Conservation (phyloP, 2,797 vertebrate genomes). For the Hippopotamyrus pictus region DNA sequence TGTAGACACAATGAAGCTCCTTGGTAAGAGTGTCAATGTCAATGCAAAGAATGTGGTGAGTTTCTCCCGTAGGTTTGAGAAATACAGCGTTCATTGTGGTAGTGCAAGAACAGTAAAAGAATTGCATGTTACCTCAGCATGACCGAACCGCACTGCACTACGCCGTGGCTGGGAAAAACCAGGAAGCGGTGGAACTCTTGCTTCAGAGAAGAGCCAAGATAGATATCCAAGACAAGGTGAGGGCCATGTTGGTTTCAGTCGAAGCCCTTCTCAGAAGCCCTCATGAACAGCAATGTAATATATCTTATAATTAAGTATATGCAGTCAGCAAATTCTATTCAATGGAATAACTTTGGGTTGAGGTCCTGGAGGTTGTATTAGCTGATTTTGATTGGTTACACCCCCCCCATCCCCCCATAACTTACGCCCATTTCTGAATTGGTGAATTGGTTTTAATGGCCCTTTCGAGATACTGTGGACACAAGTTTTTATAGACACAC, state of each 20-base stretch:
- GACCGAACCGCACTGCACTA: conserved; percentile 79
- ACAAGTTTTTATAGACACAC: background rate
- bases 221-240: conserved; percentile 78
- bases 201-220: conserved; percentile 77
- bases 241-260: conserved; percentile 13
- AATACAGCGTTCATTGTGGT: background rate
- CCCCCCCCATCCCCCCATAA: background rate
- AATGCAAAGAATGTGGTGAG: conserved; percentile 77
- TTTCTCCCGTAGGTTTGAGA: conserved; percentile 28
- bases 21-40: conserved; percentile 70
- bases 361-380: background rate
- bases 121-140: conserved; percentile 52
- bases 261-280: background rate
- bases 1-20: conserved; percentile 69
- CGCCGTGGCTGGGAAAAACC: conserved; percentile 69
- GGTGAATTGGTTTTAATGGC: background rate
- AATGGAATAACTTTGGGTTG: background rate
- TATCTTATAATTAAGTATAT: background rate
- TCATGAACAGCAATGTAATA: background rate
- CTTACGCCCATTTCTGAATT: background rate
- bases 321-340: background rate
- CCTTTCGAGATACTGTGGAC: background rate
- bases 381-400: background rate
- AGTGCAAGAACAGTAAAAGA: background rate
- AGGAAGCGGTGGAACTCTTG: conserved; percentile 69